Evolutionary conservation across 2,888 invertebrate species (phyloP).

Genomic region (Aporophyla nigra): DNA sequence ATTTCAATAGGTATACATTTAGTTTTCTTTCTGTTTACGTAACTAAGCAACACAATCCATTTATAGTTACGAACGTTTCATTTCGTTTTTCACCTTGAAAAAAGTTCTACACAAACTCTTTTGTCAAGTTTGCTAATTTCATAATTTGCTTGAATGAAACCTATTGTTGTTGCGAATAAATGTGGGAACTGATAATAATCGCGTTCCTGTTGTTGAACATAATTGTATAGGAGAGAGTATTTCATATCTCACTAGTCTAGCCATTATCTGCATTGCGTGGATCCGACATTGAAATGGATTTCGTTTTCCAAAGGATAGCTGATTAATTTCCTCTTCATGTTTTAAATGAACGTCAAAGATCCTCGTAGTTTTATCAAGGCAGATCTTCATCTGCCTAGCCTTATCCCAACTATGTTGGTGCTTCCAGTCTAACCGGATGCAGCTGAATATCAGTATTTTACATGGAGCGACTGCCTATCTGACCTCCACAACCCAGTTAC

Average conservation of each 20-base stretch:
- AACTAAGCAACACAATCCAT: conserved; percentile 36
- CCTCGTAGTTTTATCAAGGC: neutral
- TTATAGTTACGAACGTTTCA: conserved; percentile 31
- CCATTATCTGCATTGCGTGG: neutral
- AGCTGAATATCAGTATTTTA: too few relatives aligned
- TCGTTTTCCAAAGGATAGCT: neutral
- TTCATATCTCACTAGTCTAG: conserved; percentile 39
- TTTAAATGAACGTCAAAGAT: neutral
- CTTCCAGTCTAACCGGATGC: too few relatives aligned
- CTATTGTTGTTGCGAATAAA: conserved; percentile 44
- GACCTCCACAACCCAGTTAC: too few relatives aligned
- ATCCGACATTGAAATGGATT: conserved; percentile 6
- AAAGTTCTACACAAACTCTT: conserved; percentile 25
- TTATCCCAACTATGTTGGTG: too few relatives aligned
- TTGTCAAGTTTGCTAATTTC: conserved; percentile 47
- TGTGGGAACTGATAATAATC: conserved; percentile 51
- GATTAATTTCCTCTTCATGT: neutral
- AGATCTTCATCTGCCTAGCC: too few relatives aligned
- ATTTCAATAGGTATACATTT: conserved; percentile 6
- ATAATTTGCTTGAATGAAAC: conserved; percentile 36
- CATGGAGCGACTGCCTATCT: too few relatives aligned
- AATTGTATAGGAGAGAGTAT: conserved; percentile 47
- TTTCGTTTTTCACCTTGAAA: conserved; percentile 49
- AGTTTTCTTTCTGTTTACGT: conserved; percentile 36
- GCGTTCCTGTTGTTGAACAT: conserved; percentile 35